These are phyloP conservation scores for Gnathonemus echidnorhynchus DNA, from an alignment of 2,113 vertebrate species.

Conservation along the genomic window DNA sequence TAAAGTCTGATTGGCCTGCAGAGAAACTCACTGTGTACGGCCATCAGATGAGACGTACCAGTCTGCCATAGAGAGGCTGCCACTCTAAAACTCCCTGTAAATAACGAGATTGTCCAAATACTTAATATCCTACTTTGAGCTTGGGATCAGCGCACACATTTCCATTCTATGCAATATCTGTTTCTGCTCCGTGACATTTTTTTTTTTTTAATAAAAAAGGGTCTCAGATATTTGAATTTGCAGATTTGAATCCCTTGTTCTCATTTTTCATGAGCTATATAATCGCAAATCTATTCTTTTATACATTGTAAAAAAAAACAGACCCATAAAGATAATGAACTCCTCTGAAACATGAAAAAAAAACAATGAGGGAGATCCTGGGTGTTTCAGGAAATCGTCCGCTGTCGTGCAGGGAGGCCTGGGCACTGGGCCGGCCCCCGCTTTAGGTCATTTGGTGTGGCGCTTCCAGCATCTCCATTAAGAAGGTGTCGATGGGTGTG, in stretches of 20 bases:
- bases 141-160: not conserved
- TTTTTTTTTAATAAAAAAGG: not conserved
- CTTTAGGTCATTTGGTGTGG: slow-evolving; percentile 77
- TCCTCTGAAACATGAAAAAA: slow-evolving; percentile 26
- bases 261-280: slow-evolving; percentile 29
- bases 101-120: slow-evolving; percentile 16
- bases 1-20: not conserved
- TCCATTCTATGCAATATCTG: slow-evolving; percentile 3
- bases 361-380: slow-evolving; percentile 13
- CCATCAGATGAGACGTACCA: not conserved
- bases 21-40: not conserved
- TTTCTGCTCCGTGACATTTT: not conserved
- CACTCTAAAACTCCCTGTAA: slow-evolving; percentile 8
- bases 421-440: not conserved
- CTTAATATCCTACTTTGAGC: not conserved
- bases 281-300: slow-evolving; percentile 35
- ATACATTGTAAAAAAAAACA: slow-evolving; percentile 63
- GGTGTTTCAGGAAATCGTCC: not conserved
- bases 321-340: slow-evolving; percentile 36
- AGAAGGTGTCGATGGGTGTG: slow-evolving; percentile 82
- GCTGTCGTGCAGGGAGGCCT: not conserved
- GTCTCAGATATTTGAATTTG: slow-evolving; percentile 1
- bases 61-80: not conserved
- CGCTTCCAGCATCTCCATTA: slow-evolving; percentile 86
- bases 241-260: slow-evolving; percentile 12